Base-by-base conservation (phyloP, 35 echinoderm and acorn worm genomes). In the Lytechinus variegatus region DNA sequence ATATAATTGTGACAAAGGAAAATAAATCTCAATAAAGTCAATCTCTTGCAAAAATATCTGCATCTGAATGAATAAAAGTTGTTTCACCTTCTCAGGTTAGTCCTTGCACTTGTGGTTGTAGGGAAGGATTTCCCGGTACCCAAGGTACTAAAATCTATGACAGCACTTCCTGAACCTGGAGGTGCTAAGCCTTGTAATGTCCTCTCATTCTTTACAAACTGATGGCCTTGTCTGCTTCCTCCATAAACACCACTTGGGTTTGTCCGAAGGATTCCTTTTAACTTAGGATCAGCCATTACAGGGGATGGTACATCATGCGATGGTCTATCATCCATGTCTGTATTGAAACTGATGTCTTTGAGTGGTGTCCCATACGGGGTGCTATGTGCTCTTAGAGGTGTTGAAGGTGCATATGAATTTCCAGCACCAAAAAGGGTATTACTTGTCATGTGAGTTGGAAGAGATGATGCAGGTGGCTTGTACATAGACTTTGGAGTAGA, bases 351-450 rank as follows among this genome's bases (percentile, higher is more conserved):
- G 27, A 97, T 61, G 86, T 99, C 96, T 96, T 97, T 96, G 57
- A 89, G 94, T 13, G 98, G 98, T 13, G 98, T 99, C 54, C 94
- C 92, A 92, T 95, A 97, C 9, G 98, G 98, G 3, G 98, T 99
- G 89, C 98, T 99, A 12, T 96, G 96, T 61, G 98, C 98, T 92
- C 97, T 96, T 4, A 87, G 86, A 16, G 95, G 96, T 27, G 95
- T 98, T 10, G 91, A 33, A 2, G 66, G 66, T 54, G 95, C 92
- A 19, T 92, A 52, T 72, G 89, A 52, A 52, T 27, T 94, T 71
- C 55, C 96, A 52, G 21, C 97, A 27, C 55, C 33, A 79, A 54
- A 94, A 95, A 91, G 71, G 56, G 28, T 94, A 89, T 90, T 96
- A 7, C 60, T 86, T 61, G 52, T 55, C 87, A 79, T 96, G 53